These are phyloP conservation scores for Nematopogon swammerdamellus DNA, from an alignment of 2,888 invertebrate species.

Conservation along the genomic window DNA sequence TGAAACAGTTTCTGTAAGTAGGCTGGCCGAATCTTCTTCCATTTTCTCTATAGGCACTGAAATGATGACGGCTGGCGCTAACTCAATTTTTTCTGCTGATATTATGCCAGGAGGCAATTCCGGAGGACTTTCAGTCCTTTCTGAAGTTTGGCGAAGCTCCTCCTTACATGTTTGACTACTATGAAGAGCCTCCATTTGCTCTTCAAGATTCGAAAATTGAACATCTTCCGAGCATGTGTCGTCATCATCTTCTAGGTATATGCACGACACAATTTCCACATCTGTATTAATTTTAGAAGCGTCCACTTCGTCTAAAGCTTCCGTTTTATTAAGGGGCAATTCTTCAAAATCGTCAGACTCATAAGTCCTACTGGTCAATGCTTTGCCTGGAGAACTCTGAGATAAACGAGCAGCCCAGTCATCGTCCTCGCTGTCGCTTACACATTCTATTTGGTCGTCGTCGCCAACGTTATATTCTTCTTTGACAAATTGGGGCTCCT, in stretches of 20 bases:
- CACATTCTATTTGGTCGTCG: slow-evolving; percentile 31
- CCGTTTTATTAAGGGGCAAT: not conserved
- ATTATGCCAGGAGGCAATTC: no score
- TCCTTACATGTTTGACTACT: no score
- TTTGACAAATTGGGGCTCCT: slow-evolving; percentile 23
- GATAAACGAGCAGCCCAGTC: slow-evolving; percentile 52
- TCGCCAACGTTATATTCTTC: slow-evolving; percentile 37
- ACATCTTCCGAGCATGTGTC: slow-evolving; percentile 28
- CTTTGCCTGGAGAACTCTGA: slow-evolving; percentile 42
- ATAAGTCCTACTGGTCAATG: slow-evolving; percentile 20
- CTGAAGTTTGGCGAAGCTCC: no score
- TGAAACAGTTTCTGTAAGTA: no score
- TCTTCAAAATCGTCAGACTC: not conserved
- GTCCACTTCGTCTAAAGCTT: no score
- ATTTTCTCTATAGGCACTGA: no score
- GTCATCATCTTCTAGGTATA: slow-evolving; percentile 18
- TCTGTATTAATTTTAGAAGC: not conserved
- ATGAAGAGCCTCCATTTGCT: not conserved
- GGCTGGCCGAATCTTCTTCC: no score
- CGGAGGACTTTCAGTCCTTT: no score
- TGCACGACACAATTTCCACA: not conserved
- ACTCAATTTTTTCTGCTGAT: no score
- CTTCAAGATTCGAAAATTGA: slow-evolving; percentile 17
- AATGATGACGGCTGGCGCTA: no score
- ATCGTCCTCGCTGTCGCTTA: slow-evolving; percentile 52